These are phyloP conservation scores for Oreamnos americanus DNA, from an alignment of 2,113 vertebrate species.

Conservation along the genomic window DNA sequence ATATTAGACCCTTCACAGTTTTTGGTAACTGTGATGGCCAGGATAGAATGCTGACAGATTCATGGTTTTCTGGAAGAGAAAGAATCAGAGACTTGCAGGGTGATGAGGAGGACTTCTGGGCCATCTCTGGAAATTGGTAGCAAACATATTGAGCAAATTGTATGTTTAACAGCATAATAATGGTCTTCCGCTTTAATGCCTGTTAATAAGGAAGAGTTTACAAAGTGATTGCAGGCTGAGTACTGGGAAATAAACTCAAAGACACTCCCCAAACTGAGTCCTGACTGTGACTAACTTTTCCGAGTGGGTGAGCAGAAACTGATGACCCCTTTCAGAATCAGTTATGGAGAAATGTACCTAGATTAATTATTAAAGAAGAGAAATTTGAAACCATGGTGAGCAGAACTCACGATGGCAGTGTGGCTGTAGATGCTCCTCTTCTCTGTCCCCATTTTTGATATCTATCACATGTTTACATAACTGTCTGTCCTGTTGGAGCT, in stretches of 20 bases:
- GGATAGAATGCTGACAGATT: not conserved
- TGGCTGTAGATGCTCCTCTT: not conserved
- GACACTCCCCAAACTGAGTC: not conserved
- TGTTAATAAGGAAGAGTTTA: not conserved
- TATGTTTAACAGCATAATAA: not conserved
- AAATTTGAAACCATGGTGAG: not conserved
- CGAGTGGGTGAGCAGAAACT: not conserved
- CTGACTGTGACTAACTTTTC: not conserved
- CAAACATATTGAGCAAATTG: not conserved
- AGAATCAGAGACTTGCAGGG: not conserved
- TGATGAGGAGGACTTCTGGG: not conserved
- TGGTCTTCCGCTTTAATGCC: not conserved
- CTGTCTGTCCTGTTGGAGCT: not conserved
- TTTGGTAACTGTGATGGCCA: not conserved
- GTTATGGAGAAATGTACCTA: not conserved
- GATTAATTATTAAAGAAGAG: not conserved
- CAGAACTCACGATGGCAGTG: not conserved
- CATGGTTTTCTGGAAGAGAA: not conserved
- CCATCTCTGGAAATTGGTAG: not conserved
- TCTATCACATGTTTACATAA: not conserved
- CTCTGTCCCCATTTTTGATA: not conserved
- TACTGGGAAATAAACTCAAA: not conserved
- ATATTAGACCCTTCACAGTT: not conserved
- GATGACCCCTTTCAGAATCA: not conserved
- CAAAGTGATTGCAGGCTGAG: not conserved